These are phyloP conservation scores for Drosophila simulans DNA, from an alignment of 1,140 invertebrate genomes.

Conservation along the genomic window DNA sequence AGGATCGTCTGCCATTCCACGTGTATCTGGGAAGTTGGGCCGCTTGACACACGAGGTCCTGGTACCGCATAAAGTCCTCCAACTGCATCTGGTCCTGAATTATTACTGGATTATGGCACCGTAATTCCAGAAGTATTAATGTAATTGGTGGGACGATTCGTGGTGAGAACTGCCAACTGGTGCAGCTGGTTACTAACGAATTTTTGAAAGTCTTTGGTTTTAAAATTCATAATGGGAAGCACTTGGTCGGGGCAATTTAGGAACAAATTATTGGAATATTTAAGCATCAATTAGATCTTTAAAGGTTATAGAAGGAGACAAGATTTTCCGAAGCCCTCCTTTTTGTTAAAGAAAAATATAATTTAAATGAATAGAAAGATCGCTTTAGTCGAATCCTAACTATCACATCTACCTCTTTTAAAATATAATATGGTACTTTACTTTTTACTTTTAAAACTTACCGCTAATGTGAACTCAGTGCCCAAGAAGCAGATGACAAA, in stretches of 20 bases:
- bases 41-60: constrained; percentile 42
- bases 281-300: not conserved
- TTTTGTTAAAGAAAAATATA: too few relatives aligned
- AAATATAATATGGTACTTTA: too few relatives aligned
- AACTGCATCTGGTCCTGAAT: constrained; percentile 32
- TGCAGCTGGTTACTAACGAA: not conserved
- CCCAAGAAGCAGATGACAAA: constrained; percentile 56
- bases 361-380: too few relatives aligned
- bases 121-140: not conserved
- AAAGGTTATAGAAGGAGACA: not conserved
- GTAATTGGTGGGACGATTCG: not conserved
- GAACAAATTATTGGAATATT: not conserved
- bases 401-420: too few relatives aligned
- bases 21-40: constrained; percentile 28
- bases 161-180: constrained; percentile 16
- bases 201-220: not conserved
- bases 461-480: constrained; percentile 41
- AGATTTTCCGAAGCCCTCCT: too few relatives aligned
- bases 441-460: too few relatives aligned
- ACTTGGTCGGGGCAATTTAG: not conserved
- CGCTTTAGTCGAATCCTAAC: too few relatives aligned
- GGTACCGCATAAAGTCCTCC: constrained; percentile 53
- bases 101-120: not conserved
- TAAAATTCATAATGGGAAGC: not conserved
- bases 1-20: constrained; percentile 20